Percentiles rank a stretch among this genome's conserved stretches.
Evolutionary conservation across 2,797 vertebrate species (phyloP).

Genomic region (Sebastiscus tertius): DNA sequence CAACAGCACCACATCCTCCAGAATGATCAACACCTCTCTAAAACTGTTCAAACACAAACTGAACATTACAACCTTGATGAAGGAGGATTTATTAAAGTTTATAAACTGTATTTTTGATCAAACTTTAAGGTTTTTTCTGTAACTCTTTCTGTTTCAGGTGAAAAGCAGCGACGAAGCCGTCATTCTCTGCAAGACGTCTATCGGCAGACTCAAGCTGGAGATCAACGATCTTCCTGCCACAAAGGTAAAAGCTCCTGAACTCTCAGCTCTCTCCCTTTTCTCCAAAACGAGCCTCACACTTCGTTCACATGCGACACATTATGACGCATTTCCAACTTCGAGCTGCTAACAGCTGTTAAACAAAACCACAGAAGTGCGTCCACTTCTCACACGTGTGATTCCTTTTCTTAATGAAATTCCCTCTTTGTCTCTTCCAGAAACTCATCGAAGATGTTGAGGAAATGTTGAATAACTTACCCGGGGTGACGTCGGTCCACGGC

Average conservation of each 20-base stretch:
- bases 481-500: conserved; percentile 95
- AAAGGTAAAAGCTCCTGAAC: conserved; percentile 83
- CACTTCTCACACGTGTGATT: not conserved
- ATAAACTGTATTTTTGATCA: not conserved
- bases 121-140: not conserved
- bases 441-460: conserved; percentile 95
- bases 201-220: conserved; percentile 93
- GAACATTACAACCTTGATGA: not conserved
- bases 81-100: not conserved
- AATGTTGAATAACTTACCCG: conserved; percentile 90
- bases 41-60: not conserved
- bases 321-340: not conserved
- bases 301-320: not conserved
- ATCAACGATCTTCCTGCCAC: conserved; percentile 95
- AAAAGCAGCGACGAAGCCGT: conserved; percentile 95
- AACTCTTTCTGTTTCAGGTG: conserved; percentile 81
- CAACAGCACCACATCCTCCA: not conserved
- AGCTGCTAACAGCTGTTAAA: not conserved
- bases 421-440: conserved; percentile 78
- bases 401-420: not conserved
- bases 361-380: not conserved
- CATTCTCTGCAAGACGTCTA: conserved; percentile 95
- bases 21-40: too few relatives aligned
- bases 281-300: not conserved
- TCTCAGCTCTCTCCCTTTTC: not conserved